phyloP scores from a whole-genome alignment of 2,888 invertebrate genomes.

The Drosophila setosimentum region DNA sequence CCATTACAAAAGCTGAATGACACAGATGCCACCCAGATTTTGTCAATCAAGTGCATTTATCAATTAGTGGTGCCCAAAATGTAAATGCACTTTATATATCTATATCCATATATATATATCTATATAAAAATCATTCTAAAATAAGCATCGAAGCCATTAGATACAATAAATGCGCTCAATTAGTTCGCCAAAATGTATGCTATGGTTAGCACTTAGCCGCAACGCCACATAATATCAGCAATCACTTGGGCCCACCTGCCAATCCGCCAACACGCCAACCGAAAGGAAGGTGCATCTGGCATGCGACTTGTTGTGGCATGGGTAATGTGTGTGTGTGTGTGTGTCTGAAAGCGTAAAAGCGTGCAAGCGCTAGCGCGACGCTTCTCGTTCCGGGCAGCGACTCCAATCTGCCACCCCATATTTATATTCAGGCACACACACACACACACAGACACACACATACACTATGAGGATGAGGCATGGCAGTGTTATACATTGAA shows the following conservation, averaged over 20 bases:
- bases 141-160: conserved; percentile 56
- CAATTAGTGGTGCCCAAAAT: conserved; percentile 17
- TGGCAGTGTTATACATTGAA: conserved; percentile 80
- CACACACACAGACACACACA: conserved; percentile 31
- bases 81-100: not conserved
- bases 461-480: conserved; percentile 50
- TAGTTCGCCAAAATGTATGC: conserved; percentile 72
- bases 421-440: conserved; percentile 30
- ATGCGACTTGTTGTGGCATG: conserved; percentile 21
- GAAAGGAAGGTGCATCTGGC: conserved; percentile 56
- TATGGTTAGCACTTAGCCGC: conserved; percentile 52
- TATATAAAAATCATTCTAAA: not conserved
- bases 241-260: conserved; percentile 51
- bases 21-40: conserved; percentile 2
- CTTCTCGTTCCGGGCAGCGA: conserved; percentile 45
- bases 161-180: conserved; percentile 63
- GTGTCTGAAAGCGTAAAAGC: conserved; percentile 84
- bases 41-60: conserved; percentile 64
- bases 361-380: conserved; percentile 77
- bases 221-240: conserved; percentile 68
- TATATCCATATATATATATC: not conserved
- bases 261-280: conserved; percentile 1
- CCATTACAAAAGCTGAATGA: conserved; percentile 8
- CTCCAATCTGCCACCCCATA: conserved; percentile 33
- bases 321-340: conserved; percentile 61